A percentile compares a stretch with the other conserved stretches of the same genome.
These are phyloP conservation scores for Drosophila rufa DNA, from an alignment of 1,140 invertebrate species.

Conservation along the genomic window DNA sequence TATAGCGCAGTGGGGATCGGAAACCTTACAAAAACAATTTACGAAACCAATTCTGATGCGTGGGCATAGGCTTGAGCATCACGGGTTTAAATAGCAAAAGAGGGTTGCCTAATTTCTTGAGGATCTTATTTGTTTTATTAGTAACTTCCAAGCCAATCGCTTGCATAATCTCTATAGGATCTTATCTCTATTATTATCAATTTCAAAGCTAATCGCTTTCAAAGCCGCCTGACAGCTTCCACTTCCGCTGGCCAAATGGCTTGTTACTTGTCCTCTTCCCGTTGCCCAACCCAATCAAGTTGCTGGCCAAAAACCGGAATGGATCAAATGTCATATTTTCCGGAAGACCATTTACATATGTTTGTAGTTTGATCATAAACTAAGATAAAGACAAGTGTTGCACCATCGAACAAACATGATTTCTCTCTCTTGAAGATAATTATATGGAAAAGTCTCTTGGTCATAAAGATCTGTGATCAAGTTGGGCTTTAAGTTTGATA, in stretches of 20 bases:
- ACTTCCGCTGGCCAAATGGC: conserved; percentile 11
- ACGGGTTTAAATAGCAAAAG: too few species aligned
- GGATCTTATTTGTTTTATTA: background rate
- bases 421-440: background rate
- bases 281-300: background rate
- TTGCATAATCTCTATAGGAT: too few species aligned
- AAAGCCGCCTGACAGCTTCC: background rate
- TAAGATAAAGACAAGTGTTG: background rate
- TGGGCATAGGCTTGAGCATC: too few species aligned
- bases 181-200: background rate
- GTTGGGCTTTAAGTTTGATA: too few species aligned
- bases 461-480: too few species aligned
- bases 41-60: too few species aligned
- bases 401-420: background rate
- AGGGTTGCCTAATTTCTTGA: too few species aligned
- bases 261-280: conserved; percentile 6
- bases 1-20: too few species aligned
- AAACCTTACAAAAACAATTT: too few species aligned
- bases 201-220: too few species aligned
- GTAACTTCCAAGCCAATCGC: too few species aligned
- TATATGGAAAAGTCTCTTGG: too few species aligned
- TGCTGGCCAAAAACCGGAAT: background rate
- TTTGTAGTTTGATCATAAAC: background rate
- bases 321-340: background rate
- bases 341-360: conserved; percentile 2